A percentile compares a stretch with the other conserved stretches of the same genome.
phyloP scores from a whole-genome alignment of 2,797 vertebrate genomes.

The Myotis daubentonii region DNA sequence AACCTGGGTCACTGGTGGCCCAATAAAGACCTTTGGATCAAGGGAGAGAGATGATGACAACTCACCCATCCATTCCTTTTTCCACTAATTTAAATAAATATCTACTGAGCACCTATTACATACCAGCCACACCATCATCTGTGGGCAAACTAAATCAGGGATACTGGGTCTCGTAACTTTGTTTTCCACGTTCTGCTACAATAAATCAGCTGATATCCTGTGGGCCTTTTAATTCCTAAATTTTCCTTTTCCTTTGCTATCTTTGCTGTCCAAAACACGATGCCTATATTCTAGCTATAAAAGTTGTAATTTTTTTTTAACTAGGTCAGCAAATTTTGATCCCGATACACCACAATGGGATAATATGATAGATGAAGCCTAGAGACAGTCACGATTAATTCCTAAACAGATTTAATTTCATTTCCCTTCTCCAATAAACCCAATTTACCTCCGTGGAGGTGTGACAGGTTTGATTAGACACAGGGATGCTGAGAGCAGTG shows the following conservation, averaged over 20 bases:
- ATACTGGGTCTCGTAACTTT: neutral
- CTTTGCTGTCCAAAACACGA: neutral
- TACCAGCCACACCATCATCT: neutral
- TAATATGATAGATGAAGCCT: constrained; percentile 82
- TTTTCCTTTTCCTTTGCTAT: neutral
- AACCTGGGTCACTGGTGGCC: neutral
- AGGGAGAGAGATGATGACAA: neutral
- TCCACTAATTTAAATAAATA: neutral
- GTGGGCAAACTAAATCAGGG: neutral
- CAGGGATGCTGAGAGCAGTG: constrained; percentile 44
- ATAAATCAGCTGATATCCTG: neutral
- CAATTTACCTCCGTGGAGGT: constrained; percentile 82
- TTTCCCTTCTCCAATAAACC: constrained; percentile 85
- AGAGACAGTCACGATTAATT: constrained; percentile 80
- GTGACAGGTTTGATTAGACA: constrained; percentile 83
- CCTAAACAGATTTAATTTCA: constrained; percentile 84
- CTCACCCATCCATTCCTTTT: neutral
- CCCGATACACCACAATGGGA: constrained; percentile 66
- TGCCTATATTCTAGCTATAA: neutral
- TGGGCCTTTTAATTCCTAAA: neutral
- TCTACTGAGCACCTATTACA: neutral
- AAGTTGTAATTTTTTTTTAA: constrained; percentile 42
- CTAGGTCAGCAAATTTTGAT: constrained; percentile 73
- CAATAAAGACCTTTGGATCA: neutral
- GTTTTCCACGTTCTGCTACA: neutral